phyloP scores from a whole-genome alignment of 2,888 invertebrate species.

The Apamea anceps region DNA sequence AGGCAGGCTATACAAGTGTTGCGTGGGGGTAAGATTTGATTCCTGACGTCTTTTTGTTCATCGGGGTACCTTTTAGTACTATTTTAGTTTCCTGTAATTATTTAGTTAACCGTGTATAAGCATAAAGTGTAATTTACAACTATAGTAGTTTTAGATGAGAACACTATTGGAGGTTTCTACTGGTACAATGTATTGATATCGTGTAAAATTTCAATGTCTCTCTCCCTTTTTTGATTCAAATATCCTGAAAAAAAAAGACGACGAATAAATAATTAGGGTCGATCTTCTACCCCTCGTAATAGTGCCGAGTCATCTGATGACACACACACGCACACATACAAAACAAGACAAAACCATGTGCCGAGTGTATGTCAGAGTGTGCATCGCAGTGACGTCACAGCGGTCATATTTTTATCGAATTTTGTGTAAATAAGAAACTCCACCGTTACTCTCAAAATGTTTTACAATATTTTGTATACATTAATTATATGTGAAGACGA shows the following conservation, averaged over 20 bases:
- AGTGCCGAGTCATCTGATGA: slow-evolving; percentile 43
- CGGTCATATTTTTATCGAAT: neutral
- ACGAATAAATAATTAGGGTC: slow-evolving; percentile 29
- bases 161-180: neutral
- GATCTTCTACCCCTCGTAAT: neutral
- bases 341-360: neutral
- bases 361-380: neutral
- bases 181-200: neutral
- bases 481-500: too few species aligned
- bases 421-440: too few species aligned
- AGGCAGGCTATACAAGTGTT: too few species aligned
- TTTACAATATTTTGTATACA: too few species aligned
- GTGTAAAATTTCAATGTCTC: neutral
- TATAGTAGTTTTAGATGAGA: neutral
- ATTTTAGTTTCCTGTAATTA: too few species aligned
- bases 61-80: neutral
- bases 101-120: neutral
- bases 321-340: slow-evolving; percentile 3
- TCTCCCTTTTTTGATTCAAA: neutral
- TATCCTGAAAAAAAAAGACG: neutral
- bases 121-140: neutral
- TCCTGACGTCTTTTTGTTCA: neutral
- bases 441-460: too few species aligned
- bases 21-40: neutral
- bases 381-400: neutral